Conservation (phyloP, 2,888 invertebrate genomes). For the Emmelina monodactyla region DNA sequence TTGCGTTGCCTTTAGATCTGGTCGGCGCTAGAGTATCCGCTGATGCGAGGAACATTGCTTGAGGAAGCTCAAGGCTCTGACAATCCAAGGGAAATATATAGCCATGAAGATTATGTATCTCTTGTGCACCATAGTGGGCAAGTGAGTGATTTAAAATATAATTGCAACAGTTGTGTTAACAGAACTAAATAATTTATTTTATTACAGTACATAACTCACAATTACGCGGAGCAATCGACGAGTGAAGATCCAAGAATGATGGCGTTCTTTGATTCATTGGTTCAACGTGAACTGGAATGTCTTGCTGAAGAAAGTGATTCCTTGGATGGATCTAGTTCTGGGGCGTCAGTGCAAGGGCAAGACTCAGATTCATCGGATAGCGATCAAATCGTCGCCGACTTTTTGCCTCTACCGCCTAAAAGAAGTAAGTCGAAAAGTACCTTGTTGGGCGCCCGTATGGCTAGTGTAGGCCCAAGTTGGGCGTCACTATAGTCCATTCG, state of each 20-base stretch:
- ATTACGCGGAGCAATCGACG: conserved; percentile 87
- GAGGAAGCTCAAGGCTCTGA: conserved; percentile 64
- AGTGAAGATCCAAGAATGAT: conserved; percentile 94
- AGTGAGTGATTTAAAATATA: conserved; percentile 29
- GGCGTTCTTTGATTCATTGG: conserved; percentile 94
- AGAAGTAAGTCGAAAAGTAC: conserved; percentile 34
- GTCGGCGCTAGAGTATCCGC: conserved; percentile 77
- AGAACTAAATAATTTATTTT: neutral
- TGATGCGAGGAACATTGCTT: conserved; percentile 70
- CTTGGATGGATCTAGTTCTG: conserved; percentile 38
- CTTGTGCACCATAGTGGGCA: conserved; percentile 81
- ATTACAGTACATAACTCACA: conserved; percentile 80
- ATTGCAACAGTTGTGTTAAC: neutral
- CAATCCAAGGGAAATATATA: conserved; percentile 73
- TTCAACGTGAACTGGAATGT: conserved; percentile 90
- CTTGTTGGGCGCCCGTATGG: no score
- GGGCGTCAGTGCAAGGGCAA: conserved; percentile 24
- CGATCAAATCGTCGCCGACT: conserved; percentile 40
- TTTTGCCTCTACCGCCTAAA: conserved; percentile 40
- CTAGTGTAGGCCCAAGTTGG: no score
- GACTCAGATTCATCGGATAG: conserved; percentile 43
- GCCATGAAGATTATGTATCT: conserved; percentile 83
- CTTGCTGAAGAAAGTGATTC: conserved; percentile 65
- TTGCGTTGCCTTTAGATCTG: conserved; percentile 76
- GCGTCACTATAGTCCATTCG: no score